Base-by-base conservation (phyloP, 2,113 vertebrate genomes). In the Corvus moneduloides region DNA sequence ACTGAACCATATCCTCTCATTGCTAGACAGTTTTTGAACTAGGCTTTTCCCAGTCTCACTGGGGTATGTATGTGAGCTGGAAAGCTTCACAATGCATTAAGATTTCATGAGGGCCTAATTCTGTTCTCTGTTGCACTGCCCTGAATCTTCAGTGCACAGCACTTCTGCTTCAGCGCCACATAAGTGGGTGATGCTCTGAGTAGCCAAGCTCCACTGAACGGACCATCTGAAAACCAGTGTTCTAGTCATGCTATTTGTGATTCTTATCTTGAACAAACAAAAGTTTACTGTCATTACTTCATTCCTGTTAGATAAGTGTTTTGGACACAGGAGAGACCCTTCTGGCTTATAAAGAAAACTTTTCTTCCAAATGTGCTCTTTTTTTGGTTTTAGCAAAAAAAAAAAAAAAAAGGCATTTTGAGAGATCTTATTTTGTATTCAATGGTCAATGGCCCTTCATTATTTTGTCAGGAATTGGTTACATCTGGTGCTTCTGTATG, bases 81-180 rank as follows among this genome's bases (percentile, higher is more conserved):
- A 96, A 96, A 93, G 90, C 90, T 96, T 96, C 87, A 86, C 43
- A 59, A 56, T 48, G 56, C 85, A 93, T 96, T 96, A 96, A 93
- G 79, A 95, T 94, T 97, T 95, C 88, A 96, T 92, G 79, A 96
- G 72, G 88, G 85, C 62, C 92, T 92, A 59, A 94, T 93, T 94
- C 96, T 96, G 75, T 86, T 92, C 85, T 95, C n/a, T 72, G 24
- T 66, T 80, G 89, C 35, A 16, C 55, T 94, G 68, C 79, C 37
- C 32, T 93, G 74, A 88, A 84, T 94, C 58, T 76, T 91, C 67
- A 91, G 67, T 7, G 11, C 13, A 6, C 46, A n/a, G 78, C 1
- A 3, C 48, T 93, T 89, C 87, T 2, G 3, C 86, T 89, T 89
- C 46, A 59, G 64, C 0, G 0, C 43, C 84, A 66, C 13, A 0